Conservation (phyloP, 2,797 vertebrate species). For the Bovichtus variegatus region DNA sequence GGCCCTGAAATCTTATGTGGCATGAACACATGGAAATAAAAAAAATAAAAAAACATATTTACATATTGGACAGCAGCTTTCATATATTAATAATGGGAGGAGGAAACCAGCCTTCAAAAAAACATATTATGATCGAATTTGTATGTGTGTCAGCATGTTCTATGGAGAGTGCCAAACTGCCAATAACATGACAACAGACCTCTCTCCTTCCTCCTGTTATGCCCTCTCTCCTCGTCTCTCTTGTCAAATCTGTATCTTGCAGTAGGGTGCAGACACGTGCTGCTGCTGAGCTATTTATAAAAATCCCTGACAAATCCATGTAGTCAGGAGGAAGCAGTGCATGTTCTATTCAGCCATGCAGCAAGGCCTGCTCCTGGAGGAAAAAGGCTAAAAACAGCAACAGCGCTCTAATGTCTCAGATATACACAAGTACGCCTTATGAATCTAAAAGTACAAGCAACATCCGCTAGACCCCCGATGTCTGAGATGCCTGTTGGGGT, state of each 20-base stretch:
- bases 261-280: slow-evolving; percentile 73
- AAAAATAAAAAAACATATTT: not conserved
- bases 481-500: slow-evolving; percentile 36
- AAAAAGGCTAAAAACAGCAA: slow-evolving; percentile 71
- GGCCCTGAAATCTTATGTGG: not conserved
- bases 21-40: not conserved
- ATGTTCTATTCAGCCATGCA: slow-evolving; percentile 82
- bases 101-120: not conserved
- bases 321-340: slow-evolving; percentile 82
- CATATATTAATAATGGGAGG: not conserved
- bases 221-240: slow-evolving; percentile 17
- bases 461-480: slow-evolving; percentile 36
- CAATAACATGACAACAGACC: slow-evolving; percentile 7
- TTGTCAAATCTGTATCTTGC: slow-evolving; percentile 52
- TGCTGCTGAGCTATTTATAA: slow-evolving; percentile 84
- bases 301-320: slow-evolving; percentile 83
- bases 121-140: not conserved
- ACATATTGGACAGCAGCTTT: not conserved
- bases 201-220: not conserved
- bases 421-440: slow-evolving; percentile 48
- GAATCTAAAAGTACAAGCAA: slow-evolving; percentile 47
- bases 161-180: not conserved
- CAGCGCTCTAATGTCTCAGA: slow-evolving; percentile 50
- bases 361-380: slow-evolving; percentile 72
- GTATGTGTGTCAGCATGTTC: slow-evolving; percentile 14